A percentile compares a stretch with the other conserved stretches of the same genome.
These are phyloP conservation scores for Drosophila orena DNA, from an alignment of 1,140 invertebrate genomes.

Conservation along the genomic window DNA sequence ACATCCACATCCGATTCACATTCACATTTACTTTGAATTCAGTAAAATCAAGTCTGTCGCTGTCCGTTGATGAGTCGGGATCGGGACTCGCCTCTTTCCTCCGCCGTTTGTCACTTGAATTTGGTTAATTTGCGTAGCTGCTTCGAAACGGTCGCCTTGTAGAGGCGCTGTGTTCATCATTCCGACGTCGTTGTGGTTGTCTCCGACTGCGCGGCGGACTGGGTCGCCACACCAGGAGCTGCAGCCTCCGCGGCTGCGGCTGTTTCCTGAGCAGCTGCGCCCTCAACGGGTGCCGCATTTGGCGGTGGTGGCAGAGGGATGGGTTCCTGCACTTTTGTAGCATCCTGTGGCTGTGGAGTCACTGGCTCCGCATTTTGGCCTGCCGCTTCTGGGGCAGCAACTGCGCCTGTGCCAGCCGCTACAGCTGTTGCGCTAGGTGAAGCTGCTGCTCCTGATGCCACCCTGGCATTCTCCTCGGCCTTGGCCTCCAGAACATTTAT, in stretches of 20 bases:
- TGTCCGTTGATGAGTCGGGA: slow-evolving; percentile 34
- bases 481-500: slow-evolving; percentile 93
- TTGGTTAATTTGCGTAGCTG: slow-evolving; percentile 79
- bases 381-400: slow-evolving; percentile 7
- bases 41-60: slow-evolving; percentile 39
- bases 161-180: slow-evolving; percentile 74
- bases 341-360: slow-evolving; percentile 68
- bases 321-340: slow-evolving; percentile 73
- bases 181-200: slow-evolving; percentile 54
- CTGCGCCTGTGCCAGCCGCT: slow-evolving; percentile 13
- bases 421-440: background rate
- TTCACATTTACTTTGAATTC: slow-evolving; percentile 19
- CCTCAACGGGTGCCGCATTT: slow-evolving; percentile 17
- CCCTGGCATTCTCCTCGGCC: slow-evolving; percentile 86
- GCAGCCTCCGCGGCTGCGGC: background rate
- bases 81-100: background rate
- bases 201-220: slow-evolving; percentile 21
- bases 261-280: background rate
- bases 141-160: slow-evolving; percentile 69
- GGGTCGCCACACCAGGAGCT: slow-evolving; percentile 7
- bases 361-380: slow-evolving; percentile 37
- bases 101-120: slow-evolving; percentile 60
- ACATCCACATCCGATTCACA: slow-evolving; percentile 18
- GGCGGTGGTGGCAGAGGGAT: slow-evolving; percentile 78
- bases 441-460: slow-evolving; percentile 24